Evolutionary conservation across 2,888 invertebrate genomes (phyloP), one percentile per base, ranked within the genome.

Genomic region (Drosophila paranaensis): DNA sequence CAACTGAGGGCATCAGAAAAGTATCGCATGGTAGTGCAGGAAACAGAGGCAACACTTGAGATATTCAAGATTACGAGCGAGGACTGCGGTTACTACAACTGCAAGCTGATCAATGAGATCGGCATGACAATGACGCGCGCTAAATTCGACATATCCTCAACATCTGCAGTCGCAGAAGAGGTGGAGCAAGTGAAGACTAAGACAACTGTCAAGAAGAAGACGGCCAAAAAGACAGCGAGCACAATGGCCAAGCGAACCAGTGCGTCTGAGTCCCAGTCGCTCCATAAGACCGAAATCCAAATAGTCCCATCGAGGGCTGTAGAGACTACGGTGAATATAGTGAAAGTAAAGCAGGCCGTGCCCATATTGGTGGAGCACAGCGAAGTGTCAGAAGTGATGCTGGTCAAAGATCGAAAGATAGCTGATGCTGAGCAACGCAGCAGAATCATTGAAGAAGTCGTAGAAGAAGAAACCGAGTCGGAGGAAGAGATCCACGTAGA

Each of bases 81-180:
- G 62, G 94, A 96, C 88, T 95, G 95, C 80, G 98, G 97, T 33
- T 94, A 94, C 60, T 98, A 97, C 88, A 94, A 95, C 79, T 97
- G 97, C 91, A 97, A 97, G 93, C 96, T 97, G 11, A 95, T 96
- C 16, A 98, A 97, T 91, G 96, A 97, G 85, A 95, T 97, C 67
- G 98, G 98, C 54, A 95, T 96, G 93, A 96, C 96, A 35, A 94
- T 95, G 56, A 96, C 97, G 2, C 96, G 96, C 92, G 97, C 96
- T 9, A 96, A 95, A 91, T 93, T 98, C 50, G 95, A 95, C 89
- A 95, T 97, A 48, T 93, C 93, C 58, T 94, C 95, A 75, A 93
- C 88, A 0, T 60, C 86, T 1, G 50, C 77, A 5, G 77, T 72
- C 5, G 79, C 74, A 4, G 77, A 76, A 11, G 80, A 82, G 27